Evolutionary conservation across 37 sponge, comb jelly and placozoan species (phyloP).

Genomic region (Axinella damicornis): DNA sequence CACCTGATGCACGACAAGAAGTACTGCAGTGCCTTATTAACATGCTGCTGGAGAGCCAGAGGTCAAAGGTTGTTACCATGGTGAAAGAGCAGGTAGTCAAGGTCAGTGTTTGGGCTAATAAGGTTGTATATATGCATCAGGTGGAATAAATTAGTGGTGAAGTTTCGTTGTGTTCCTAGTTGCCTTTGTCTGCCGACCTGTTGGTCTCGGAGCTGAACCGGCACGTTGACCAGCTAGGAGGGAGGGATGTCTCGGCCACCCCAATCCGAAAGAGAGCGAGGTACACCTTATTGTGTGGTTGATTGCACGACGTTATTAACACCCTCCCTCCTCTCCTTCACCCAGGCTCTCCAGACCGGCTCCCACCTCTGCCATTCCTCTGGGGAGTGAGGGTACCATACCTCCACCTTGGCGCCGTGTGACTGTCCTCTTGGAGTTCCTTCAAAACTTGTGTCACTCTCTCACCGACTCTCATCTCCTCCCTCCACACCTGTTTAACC

Average conservation of each 20-base stretch:
- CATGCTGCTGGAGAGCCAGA: slow-evolving; percentile 12
- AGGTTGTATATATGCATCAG: too few relatives aligned
- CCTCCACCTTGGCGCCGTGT: slow-evolving; percentile 57
- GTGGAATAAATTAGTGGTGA: too few relatives aligned
- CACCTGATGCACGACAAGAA: not conserved
- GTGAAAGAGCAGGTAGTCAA: slow-evolving; percentile 26
- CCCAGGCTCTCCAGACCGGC: not conserved
- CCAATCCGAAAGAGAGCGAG: slow-evolving; percentile 39
- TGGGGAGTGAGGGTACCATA: not conserved
- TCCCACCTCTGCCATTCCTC: not conserved
- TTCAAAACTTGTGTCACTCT: slow-evolving; percentile 34
- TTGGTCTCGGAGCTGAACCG: slow-evolving; percentile 39
- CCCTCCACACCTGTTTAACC: slow-evolving; percentile 52
- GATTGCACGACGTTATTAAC: not conserved
- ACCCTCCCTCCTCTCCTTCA: not conserved
- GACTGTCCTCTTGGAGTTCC: slow-evolving; percentile 59
- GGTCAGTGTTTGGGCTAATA: too few relatives aligned
- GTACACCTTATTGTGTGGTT: not conserved
- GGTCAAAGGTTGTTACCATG: slow-evolving; percentile 31
- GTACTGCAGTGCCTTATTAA: slow-evolving; percentile 31
- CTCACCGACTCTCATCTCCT: slow-evolving; percentile 51
- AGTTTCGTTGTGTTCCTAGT: slow-evolving; percentile 14
- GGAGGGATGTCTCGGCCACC: slow-evolving; percentile 18
- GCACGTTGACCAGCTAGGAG: slow-evolving; percentile 25
- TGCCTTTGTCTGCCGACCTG: slow-evolving; percentile 50